Evolutionary conservation across 2,113 vertebrate genomes (phyloP), one percentile per base, ranked within the genome.

Genomic region (Centrocercus urophasianus): DNA sequence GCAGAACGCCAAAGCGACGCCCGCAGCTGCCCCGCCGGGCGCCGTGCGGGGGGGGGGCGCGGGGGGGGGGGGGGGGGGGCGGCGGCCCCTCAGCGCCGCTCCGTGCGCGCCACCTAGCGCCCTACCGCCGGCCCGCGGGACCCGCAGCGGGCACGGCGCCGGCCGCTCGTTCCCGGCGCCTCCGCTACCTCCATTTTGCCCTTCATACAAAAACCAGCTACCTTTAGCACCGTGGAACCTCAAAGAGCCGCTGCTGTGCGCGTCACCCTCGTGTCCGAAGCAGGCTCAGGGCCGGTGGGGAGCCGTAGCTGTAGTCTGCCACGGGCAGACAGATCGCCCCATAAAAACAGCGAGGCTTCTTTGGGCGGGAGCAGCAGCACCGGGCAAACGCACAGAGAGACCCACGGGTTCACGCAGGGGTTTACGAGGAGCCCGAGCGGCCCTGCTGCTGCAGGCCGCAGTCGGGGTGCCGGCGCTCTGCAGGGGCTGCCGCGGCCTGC

Each of bases 371-470:
- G 28, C n/a, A 25, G 48, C 48, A 28, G 40, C 67, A 52, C 56
- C 34, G 63, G 50, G 40, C 47, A 70, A 59, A 80, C 40, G 91
- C 40, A 15, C 42, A 52, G 72, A 88, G 87, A 88, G 87, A 80
- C 56, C 45, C 30, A 9, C 0, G 28, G 81, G 94, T 97, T 96
- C 94, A 96, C 61, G 81, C 47, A 56, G 83, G 96, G 96, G 93
- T 97, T 96, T 96, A 96, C 79, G 93, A 94, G 90, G 85, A 88
- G 89, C 52, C 93, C 93, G 94, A 93, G 70, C 45, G 63, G 80
- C 70, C 69, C 14, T 24, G 43, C 19, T 12, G 83, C 59, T 75
- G 90, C 48, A 50, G 48, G 48, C 57, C 86, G 76, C 87, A 83
- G 91, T 61, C 78, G 87, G 50, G 65, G 42, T 3, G 34, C 71